These are phyloP conservation scores for Morone chrysops DNA, from an alignment of 2,113 vertebrate genomes.

Conservation along the genomic window DNA sequence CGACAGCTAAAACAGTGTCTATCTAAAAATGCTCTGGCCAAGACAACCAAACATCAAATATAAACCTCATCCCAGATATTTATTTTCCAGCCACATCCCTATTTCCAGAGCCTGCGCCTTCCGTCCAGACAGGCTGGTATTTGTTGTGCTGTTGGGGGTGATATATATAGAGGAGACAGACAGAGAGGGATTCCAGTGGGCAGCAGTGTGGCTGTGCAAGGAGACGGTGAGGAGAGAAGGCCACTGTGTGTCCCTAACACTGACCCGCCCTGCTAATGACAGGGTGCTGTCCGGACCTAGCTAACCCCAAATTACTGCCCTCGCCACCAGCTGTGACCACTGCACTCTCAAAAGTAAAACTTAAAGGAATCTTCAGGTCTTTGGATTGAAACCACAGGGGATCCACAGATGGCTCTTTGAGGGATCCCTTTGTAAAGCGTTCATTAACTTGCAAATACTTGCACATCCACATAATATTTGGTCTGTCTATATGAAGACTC, in stretches of 20 bases:
- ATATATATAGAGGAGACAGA: constrained; percentile 84
- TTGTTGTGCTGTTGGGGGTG: constrained; percentile 78
- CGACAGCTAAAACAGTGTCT: constrained; percentile 65
- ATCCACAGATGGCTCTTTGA: constrained; percentile 21
- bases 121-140: constrained; percentile 81
- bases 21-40: constrained; percentile 63
- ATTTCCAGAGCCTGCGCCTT: constrained; percentile 68
- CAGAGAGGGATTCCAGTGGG: constrained; percentile 78
- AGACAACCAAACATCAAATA: constrained; percentile 76
- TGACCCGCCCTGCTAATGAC: constrained; percentile 84
- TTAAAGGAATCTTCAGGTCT: constrained; percentile 19
- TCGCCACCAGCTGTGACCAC: constrained; percentile 72
- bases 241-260: constrained; percentile 73
- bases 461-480: neutral
- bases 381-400: neutral
- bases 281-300: constrained; percentile 76
- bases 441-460: neutral
- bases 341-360: constrained; percentile 54
- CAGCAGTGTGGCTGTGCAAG: constrained; percentile 70
- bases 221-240: constrained; percentile 74
- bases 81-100: constrained; percentile 79
- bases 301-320: constrained; percentile 81
- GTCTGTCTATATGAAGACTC: neutral
- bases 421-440: constrained; percentile 17
- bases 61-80: constrained; percentile 75